Percentiles rank a stretch among this genome's conserved stretches.
Evolutionary conservation across 2,113 vertebrate species (phyloP).

Genomic region (Cephalopholis sonnerati): DNA sequence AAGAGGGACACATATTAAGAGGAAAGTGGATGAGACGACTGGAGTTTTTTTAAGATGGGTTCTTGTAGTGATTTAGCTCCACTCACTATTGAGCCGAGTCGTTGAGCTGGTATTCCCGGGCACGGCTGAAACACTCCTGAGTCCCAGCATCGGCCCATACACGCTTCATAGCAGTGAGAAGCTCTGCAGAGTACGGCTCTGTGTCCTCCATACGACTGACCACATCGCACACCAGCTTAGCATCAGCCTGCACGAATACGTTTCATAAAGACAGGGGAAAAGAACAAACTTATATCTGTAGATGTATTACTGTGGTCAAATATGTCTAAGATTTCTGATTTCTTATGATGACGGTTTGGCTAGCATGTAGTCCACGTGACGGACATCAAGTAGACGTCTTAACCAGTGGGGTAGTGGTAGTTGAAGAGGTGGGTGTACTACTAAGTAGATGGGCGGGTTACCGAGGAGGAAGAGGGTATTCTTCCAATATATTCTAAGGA

Average conservation of each 20-base stretch:
- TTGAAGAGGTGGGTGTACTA: too few relatives aligned
- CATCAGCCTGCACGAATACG: constrained; percentile 88
- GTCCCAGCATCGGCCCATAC: constrained; percentile 95
- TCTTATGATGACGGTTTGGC: neutral
- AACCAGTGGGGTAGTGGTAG: neutral
- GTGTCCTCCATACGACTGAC: constrained; percentile 99
- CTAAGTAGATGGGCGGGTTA: too few relatives aligned
- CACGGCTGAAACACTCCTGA: constrained; percentile 95
- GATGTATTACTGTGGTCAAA: neutral
- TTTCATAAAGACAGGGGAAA: constrained; percentile 29
- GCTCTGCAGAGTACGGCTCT: constrained; percentile 96
- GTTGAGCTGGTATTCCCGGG: constrained; percentile 97
- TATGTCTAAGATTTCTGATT: neutral
- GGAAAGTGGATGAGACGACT: neutral
- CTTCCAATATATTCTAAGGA: too few relatives aligned
- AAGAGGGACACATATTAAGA: neutral
- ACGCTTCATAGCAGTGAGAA: constrained; percentile 93
- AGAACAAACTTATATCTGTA: neutral
- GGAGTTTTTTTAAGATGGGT: neutral
- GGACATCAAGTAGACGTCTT: neutral
- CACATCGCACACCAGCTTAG: constrained; percentile 98
- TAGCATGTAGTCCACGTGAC: neutral
- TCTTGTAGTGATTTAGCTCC: neutral
- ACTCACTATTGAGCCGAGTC: constrained; percentile 99
- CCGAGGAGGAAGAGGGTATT: too few relatives aligned